A percentile compares a stretch with the other conserved stretches of the same genome.
These are phyloP conservation scores for Actenoides lindsayi DNA, from an alignment of 2,113 vertebrate species.

Conservation along the genomic window DNA sequence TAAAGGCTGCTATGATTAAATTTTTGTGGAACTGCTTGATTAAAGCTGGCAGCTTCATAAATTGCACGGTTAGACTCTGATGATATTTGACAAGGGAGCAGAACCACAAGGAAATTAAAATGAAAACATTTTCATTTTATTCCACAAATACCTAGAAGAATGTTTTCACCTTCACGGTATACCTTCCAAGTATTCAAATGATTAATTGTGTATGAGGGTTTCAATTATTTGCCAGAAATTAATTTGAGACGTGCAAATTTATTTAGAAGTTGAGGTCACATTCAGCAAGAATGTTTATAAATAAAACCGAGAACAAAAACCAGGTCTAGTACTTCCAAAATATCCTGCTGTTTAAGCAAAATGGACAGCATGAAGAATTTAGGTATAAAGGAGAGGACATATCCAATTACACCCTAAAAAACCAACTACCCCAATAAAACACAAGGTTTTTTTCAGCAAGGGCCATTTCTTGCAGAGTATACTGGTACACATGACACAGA, in stretches of 20 bases:
- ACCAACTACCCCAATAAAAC: background rate
- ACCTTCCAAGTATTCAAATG: background rate
- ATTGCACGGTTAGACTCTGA: background rate
- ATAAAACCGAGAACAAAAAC: background rate
- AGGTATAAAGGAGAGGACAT: background rate
- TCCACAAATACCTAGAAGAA: background rate
- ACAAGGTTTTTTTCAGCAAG: background rate
- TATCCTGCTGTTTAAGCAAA: background rate
- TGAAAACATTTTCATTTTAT: background rate
- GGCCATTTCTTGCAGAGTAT: background rate
- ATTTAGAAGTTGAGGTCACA: background rate
- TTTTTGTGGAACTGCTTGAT: slow-evolving; percentile 5
- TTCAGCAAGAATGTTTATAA: background rate
- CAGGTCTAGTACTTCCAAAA: background rate
- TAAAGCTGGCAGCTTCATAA: slow-evolving; percentile 17
- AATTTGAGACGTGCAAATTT: background rate
- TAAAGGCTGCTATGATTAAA: background rate
- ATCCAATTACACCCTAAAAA: background rate
- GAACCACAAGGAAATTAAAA: slow-evolving; percentile 9
- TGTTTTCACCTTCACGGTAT: background rate
- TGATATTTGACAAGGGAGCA: slow-evolving; percentile 22
- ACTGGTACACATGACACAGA: background rate
- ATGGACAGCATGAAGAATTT: background rate
- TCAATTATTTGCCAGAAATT: background rate
- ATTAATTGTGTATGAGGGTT: background rate